phyloP scores from a whole-genome alignment of 2,113 vertebrate genomes.

The Atrichornis clamosus region DNA sequence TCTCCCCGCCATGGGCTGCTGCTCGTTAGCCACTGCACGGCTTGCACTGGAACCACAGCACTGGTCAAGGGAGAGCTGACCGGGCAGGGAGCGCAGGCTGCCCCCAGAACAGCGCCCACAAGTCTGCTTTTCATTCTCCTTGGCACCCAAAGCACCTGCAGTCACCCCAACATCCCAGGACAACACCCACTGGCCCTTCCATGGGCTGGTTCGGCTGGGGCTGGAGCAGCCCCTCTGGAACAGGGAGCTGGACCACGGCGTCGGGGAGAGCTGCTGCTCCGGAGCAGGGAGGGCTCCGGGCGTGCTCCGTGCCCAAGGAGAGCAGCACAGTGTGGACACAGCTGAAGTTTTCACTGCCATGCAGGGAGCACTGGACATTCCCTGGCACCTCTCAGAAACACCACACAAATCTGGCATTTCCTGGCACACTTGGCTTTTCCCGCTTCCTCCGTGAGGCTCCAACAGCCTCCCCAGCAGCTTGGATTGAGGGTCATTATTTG shows the following conservation, averaged over 20 bases:
- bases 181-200: constrained; percentile 59
- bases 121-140: background rate
- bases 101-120: background rate
- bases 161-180: background rate
- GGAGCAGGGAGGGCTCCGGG: constrained; percentile 92
- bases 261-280: constrained; percentile 89
- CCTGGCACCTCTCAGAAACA: background rate
- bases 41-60: background rate
- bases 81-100: background rate
- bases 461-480: background rate
- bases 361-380: background rate
- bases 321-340: background rate
- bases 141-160: background rate
- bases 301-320: constrained; percentile 79
- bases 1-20: background rate
- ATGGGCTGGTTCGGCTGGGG: constrained; percentile 85
- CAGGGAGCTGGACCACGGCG: constrained; percentile 88
- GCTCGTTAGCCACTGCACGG: fast-evolving
- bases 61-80: background rate
- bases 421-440: background rate
- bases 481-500: background rate
- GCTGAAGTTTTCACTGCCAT: background rate
- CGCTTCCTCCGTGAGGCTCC: background rate
- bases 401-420: background rate
- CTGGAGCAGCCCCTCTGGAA: constrained; percentile 86